Base-by-base conservation (phyloP, 2,888 invertebrate species). In the Hartigia nigra region DNA sequence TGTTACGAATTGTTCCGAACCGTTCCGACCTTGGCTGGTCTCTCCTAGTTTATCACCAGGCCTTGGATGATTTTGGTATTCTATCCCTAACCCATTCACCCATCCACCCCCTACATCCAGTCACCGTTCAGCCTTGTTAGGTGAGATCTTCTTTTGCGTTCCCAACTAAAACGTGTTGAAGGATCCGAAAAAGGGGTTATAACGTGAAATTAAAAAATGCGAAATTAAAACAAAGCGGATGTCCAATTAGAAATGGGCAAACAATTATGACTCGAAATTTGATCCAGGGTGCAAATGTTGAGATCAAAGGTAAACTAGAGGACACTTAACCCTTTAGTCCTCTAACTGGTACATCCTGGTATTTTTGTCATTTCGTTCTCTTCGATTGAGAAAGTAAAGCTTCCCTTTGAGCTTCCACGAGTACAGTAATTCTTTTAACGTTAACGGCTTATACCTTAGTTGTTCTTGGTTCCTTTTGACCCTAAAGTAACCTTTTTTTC, bases 31-130 rank as follows among this genome's bases (percentile, higher is more conserved):
- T 9, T 31, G 32, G 12, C 14, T 23, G 72, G 37, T 70, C 70
- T 78, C 75, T 70, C 70, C 78, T 78, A 76, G 78, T 78, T 78
- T 78, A 78, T 78, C 72, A 72, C 78, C 78, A 72, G 72, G 76
- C 70, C 78, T 76, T 76, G 76, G 78, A 76, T 39, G 72, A 78
- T 78, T 76, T 37, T 5, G 14, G 23, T 23, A 23, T 55, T 5
- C 55, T 55, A 55, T 55, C 23, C 23, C 3, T 55, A 23, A 55
- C 23, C 55, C 55, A 55, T 55, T 55, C 23, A 23, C 23, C 55
- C 55, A 55, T 23, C 55, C 35, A 35, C 4, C 35, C 35, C 55
- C 23, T 23, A 9, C 5, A 2, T 23, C 55, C 55, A 55, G 23
- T 55, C 55, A 55, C 55, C 5, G 23, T 55, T 55, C 55, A 9